Base-by-base conservation (phyloP, 2,797 vertebrate genomes). In the Emydoidea blandingii region DNA sequence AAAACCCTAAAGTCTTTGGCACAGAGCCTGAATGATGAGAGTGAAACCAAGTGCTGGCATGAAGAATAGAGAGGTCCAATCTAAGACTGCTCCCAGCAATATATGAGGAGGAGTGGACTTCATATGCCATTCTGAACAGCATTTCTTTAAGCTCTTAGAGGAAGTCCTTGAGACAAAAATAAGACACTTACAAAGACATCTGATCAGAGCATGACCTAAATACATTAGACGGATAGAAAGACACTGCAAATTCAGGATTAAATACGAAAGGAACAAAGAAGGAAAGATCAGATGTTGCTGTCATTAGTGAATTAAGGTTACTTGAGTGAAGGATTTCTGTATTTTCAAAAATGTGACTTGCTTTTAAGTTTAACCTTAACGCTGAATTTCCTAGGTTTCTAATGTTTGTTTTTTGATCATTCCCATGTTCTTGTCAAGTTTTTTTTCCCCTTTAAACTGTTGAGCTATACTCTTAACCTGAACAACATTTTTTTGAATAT, bases 391-490 rank as follows among this genome's bases (percentile, higher is more conserved):
- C 80, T 53, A 50, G 14, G 25, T 12, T 44, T 18, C 12, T 57
- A 2, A 1, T 2, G 50, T 0, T 0, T 76, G 41, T 76, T 27
- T 12, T 76, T 76, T 0, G 87, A 8, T 29, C 1, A 0, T 34
- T 2, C 1, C 0, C 0, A 12, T 23, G 72, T 25, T 3, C 52
- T 85, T 53, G 56, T 27, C 19, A 19, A 74, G 44, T 87, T 44
- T 3, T 79, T 50, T 79, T 34, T 2, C 15, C 5, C 37, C 57
- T 74, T 47, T 76, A 74, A 56, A 1, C 12, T 54, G 27, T 12
- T 76, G 41, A 44, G 37, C 23, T 76, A 29, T 47, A 47, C 72
- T 47, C 72, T 47, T 47, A 76, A 47, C 41, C 11, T 37, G 41
- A 72, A 41, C n/a, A 25, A 72, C 10, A 3, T 23, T 41, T 5